These are phyloP conservation scores for Linurgus olivaceus DNA, from an alignment of 2,797 vertebrate genomes.

Conservation along the genomic window DNA sequence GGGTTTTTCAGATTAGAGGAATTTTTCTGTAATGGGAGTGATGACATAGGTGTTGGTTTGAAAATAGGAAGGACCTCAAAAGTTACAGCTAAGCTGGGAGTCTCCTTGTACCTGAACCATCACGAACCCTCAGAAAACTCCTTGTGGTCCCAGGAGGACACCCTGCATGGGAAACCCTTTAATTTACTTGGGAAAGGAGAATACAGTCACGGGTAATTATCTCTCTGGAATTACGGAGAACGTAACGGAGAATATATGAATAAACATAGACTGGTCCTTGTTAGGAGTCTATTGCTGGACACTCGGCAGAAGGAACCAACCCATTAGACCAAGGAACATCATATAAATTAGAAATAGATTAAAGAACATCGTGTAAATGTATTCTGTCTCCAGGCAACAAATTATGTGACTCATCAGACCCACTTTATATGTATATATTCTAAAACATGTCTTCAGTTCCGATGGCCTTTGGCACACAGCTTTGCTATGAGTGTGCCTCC, in stretches of 20 bases:
- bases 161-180: constrained; percentile 49
- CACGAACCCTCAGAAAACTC: constrained; percentile 42
- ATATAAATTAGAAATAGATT: constrained; percentile 40
- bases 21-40: constrained; percentile 65
- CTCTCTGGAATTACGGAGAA: constrained; percentile 52
- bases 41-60: constrained; percentile 43
- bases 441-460: neutral
- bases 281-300: neutral
- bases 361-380: constrained; percentile 25
- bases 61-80: constrained; percentile 73
- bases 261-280: neutral
- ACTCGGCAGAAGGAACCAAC: neutral
- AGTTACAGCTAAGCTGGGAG: constrained; percentile 67
- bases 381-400: constrained; percentile 11
- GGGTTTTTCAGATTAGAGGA: constrained; percentile 63
- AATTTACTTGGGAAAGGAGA: constrained; percentile 55
- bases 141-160: constrained; percentile 22
- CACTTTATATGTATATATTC: neutral
- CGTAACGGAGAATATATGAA: neutral
- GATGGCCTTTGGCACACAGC: constrained; percentile 15
- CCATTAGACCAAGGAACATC: neutral
- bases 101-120: constrained; percentile 38
- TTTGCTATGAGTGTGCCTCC: neutral
- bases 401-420: constrained; percentile 6
- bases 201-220: constrained; percentile 51